phyloP scores from a whole-genome alignment of 2,888 invertebrate genomes.

The Polydrusus tereticollis region DNA sequence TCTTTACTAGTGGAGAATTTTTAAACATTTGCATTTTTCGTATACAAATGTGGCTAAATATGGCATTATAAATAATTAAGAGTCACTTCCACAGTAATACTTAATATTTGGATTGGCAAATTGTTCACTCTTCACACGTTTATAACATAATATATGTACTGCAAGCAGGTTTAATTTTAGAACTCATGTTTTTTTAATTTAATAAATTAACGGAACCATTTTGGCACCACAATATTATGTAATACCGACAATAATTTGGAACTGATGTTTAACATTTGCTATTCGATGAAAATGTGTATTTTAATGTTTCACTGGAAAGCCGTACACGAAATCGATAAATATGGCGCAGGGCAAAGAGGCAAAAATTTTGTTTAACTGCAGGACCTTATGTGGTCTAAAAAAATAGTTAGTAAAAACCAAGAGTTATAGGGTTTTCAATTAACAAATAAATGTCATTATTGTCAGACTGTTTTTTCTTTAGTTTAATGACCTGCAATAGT shows the following conservation, averaged over 20 bases:
- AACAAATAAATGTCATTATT: no score
- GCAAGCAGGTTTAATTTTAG: no score
- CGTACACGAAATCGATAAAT: not conserved
- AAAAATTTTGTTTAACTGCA: not conserved
- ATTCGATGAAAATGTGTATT: not conserved
- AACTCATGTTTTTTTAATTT: not conserved
- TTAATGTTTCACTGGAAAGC: not conserved
- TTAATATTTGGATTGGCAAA: not conserved
- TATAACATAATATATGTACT: not conserved
- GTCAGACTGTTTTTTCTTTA: no score
- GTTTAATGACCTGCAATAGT: no score
- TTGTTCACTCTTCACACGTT: not conserved
- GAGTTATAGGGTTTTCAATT: no score
- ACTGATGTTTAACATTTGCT: not conserved
- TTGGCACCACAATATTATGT: not conserved
- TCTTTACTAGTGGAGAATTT: constrained; percentile 50
- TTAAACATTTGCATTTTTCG: constrained; percentile 13
- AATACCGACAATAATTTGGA: no score
- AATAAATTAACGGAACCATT: not conserved
- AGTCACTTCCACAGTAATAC: not conserved
- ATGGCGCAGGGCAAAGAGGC: not conserved
- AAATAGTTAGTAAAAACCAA: no score
- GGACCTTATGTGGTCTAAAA: no score
- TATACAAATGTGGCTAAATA: not conserved
- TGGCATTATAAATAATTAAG: not conserved